Evolutionary conservation across 2,113 vertebrate species (phyloP), one percentile per base, ranked within the genome.

Genomic region (Phycodurus eques): DNA sequence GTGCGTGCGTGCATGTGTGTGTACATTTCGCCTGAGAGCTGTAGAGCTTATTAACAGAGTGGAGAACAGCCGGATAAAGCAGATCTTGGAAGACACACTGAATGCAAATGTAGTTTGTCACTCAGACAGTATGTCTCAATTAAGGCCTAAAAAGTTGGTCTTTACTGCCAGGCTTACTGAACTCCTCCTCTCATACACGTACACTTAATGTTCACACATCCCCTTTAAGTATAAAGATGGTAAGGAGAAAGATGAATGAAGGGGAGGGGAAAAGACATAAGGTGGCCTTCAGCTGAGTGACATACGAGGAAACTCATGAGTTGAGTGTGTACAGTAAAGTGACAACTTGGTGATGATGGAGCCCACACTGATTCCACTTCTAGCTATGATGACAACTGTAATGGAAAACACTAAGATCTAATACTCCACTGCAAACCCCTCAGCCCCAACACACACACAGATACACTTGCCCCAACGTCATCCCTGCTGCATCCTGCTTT

Each of bases 51-150:
- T 96, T 96, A 98, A 95, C 94, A 93, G 93, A 94, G 90, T 93
- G 67, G 65, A 19, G 73, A 93, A 93, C 88, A 86, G 89, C 91
- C 90, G 88, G 92, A 93, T 92, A 92, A 90, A 90, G 60, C 91
- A 87, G 85, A 89, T 83, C 82, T 92, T 93, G 93, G 94, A 94
- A 95, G 95, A 95, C 93, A 95, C 93, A 93, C 90, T 79, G 88
- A 94, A 98, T 98, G 96, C 95, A 98, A 98, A 99, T 97, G 93
- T 95, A n/a, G 93, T 95, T 95, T 97, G 95, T 97, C 95, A 95
- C 95, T 95, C 91, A 97, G 96, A 98, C 96, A 96, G 94, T 91
- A 94, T 91, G 94, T 98, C 96, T 98, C 96, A 98, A 96, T 98
- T 98, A 98, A 94, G 92, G 92, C 91, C 88, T 77, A 84, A 92